Base-by-base conservation (phyloP, 1,140 invertebrate genomes). In the Galendromus occidentalis region DNA sequence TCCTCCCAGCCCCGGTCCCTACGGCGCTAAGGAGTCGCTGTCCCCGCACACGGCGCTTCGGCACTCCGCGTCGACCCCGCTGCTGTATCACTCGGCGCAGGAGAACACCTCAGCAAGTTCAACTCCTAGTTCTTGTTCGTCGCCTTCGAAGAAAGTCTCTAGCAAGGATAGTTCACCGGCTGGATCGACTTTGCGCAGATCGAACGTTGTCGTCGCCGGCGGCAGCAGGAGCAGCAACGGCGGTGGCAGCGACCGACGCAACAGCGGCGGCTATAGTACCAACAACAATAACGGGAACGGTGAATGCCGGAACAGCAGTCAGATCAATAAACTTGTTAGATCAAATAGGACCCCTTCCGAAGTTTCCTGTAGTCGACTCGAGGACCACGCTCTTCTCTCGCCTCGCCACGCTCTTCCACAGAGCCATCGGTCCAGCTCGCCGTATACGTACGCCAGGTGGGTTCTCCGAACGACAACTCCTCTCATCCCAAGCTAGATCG, bases 371-470 rank as follows among this genome's bases (percentile, higher is more conserved):
- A 59, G 51, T 59, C 51, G 25, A 29, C 51, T 22, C 14, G 51
- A 59, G 33, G 51, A 59, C 51, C 51, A 25, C 22, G 22, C 51
- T 17, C 33, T 59, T 20, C 51, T 59, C 22, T 59, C 51, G 22
- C 51, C 51, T 25, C 51, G 51, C 14, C 51, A 59, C 51, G 51
- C 51, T 18, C 51, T 59, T 59, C 51, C 2, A 29, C 51, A 59
- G 22, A 33, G 51, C 51, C 51, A 59, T 25, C 51, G 51, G 25
- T 25, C 51, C 51, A 59, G 51, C 51, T 59, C 51, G 51, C 51
- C 51, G 33, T 33, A 59, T 33, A 59, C 51, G n/a, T 59, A 59
- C 51, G 51, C 51, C 51, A 59, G 51, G 51, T 59, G 33, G 25
- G 51, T 28, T 6, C 18, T 22, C 14, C 7, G 45, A 47, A 6